Percentiles rank a stretch among this genome's conserved stretches.
These are phyloP conservation scores for Beroe ovata DNA, from an alignment of 37 sponge, comb jelly and placozoan genomes.

Conservation along the genomic window DNA sequence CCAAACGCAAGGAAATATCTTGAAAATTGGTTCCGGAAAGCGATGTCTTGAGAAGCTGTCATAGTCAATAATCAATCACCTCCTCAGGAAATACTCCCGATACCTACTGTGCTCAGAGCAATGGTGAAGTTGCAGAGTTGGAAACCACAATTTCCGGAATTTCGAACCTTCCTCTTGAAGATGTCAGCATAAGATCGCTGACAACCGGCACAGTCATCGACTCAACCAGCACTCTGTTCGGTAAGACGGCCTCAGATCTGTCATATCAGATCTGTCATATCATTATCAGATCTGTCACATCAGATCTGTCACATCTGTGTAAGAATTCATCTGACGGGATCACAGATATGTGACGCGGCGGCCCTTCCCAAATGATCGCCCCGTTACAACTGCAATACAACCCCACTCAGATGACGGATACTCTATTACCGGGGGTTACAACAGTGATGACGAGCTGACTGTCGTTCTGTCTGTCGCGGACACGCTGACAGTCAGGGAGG, in stretches of 20 bases:
- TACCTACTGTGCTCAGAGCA: background rate
- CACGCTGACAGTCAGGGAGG: background rate
- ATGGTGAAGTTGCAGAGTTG: background rate
- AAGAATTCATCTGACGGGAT: too few relatives aligned
- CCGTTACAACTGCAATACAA: too few relatives aligned
- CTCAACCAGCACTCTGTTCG: too few relatives aligned
- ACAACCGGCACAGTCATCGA: background rate
- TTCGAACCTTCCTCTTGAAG: background rate
- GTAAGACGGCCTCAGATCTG: too few relatives aligned
- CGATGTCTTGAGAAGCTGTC: too few relatives aligned
- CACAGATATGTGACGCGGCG: too few relatives aligned
- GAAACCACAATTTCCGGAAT: background rate
- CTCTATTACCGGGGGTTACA: background rate
- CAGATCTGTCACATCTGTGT: too few relatives aligned
- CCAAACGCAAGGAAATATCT: background rate
- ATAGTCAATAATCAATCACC: too few relatives aligned
- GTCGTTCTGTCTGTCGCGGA: background rate
- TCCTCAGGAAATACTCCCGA: background rate
- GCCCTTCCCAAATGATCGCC: too few relatives aligned
- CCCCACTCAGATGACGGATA: too few relatives aligned
- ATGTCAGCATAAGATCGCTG: background rate
- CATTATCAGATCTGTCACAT: too few relatives aligned
- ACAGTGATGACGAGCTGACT: background rate
- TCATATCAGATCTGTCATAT: too few relatives aligned
- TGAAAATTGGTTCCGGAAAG: background rate